These are phyloP conservation scores for Eupithecia tripunctaria DNA, from an alignment of 2,888 invertebrate genomes.

Conservation along the genomic window DNA sequence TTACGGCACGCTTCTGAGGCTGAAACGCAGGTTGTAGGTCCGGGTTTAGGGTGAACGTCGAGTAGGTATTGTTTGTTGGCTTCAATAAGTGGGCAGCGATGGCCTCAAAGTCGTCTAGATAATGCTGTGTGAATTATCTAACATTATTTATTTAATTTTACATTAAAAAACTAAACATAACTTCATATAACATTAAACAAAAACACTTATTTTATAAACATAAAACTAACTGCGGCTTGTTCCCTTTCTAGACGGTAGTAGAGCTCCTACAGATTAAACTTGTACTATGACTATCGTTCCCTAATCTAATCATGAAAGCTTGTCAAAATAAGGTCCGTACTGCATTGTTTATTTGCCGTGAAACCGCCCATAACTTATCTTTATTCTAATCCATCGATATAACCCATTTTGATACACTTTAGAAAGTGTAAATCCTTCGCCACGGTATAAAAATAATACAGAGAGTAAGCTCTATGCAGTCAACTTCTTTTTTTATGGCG, in stretches of 20 bases:
- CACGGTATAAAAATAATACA: constrained; percentile 25
- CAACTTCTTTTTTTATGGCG: not conserved
- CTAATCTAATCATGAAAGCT: constrained; percentile 32
- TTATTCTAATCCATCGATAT: constrained; percentile 76
- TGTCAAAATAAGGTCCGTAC: constrained; percentile 29
- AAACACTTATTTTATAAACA: too few relatives aligned
- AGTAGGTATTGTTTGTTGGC: too few relatives aligned
- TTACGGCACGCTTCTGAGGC: too few relatives aligned
- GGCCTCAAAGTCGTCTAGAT: too few relatives aligned
- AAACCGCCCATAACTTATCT: constrained; percentile 59
- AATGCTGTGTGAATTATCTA: too few relatives aligned
- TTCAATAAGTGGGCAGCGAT: too few relatives aligned
- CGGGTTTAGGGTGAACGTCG: too few relatives aligned
- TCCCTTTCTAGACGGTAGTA: not conserved
- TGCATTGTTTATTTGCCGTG: constrained; percentile 29
- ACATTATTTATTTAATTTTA: too few relatives aligned
- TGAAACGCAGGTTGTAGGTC: too few relatives aligned
- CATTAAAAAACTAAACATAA: too few relatives aligned
- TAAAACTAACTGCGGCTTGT: not conserved
- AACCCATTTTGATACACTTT: constrained; percentile 73
- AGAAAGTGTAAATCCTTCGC: constrained; percentile 81
- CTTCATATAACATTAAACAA: too few relatives aligned
- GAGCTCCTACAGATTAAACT: constrained; percentile 2
- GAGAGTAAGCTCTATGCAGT: not conserved
- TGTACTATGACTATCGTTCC: constrained; percentile 8